These are phyloP conservation scores for Mantis religiosa DNA, from an alignment of 2,888 invertebrate genomes.

Conservation along the genomic window DNA sequence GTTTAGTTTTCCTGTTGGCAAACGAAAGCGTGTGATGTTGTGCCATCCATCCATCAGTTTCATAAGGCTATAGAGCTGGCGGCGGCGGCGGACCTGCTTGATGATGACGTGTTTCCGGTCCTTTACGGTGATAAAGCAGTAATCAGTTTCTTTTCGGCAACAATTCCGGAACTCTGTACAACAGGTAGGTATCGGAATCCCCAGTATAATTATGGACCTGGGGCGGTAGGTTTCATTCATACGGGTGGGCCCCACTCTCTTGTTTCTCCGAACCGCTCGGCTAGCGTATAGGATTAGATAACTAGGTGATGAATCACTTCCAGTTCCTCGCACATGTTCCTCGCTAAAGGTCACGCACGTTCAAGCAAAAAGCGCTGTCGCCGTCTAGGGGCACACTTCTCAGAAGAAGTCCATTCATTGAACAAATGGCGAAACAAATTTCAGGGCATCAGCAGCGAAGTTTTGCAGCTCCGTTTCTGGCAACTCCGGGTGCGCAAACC, in stretches of 20 bases:
- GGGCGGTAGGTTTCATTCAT: neutral
- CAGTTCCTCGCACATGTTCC: neutral
- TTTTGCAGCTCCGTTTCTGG: too few species aligned
- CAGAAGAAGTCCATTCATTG: neutral
- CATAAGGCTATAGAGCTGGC: neutral
- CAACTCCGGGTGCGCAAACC: too few species aligned
- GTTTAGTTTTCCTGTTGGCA: too few species aligned
- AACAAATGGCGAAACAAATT: neutral
- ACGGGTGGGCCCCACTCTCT: neutral
- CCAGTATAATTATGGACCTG: neutral
- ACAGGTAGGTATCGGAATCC: neutral
- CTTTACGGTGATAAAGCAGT: neutral
- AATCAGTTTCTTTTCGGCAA: neutral
- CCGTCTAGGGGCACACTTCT: neutral
- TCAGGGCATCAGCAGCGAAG: too few species aligned
- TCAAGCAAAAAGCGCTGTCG: neutral
- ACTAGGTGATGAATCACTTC: neutral
- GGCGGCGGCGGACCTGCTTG: too few species aligned
- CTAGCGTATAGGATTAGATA: neutral
- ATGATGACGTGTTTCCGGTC: neutral
- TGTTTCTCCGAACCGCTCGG: neutral
- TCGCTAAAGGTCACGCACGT: neutral
- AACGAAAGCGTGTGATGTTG: too few species aligned
- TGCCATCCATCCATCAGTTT: too few species aligned
- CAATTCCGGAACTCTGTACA: neutral